Conservation (phyloP, 2,113 vertebrate species). For the Pycnonotus jocosus region DNA sequence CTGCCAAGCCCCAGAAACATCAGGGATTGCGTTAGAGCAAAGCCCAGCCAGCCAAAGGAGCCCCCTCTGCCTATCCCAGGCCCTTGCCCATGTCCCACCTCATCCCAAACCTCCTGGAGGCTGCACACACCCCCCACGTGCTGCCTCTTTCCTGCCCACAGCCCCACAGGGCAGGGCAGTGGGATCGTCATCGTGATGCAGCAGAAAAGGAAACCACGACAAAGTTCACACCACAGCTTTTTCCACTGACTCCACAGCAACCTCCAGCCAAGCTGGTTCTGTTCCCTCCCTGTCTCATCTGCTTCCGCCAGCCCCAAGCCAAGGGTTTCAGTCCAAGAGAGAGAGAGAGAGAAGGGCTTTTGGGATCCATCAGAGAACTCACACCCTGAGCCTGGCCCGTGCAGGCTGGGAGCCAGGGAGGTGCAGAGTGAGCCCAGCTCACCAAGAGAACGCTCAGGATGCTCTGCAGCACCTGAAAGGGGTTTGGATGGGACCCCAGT, state of each 20-base stretch:
- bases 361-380: neutral
- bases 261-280: neutral
- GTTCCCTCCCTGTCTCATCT: neutral
- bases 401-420: neutral
- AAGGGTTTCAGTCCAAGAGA: neutral
- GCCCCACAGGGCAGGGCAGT: neutral
- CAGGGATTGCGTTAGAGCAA: rapidly evolving
- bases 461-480: neutral
- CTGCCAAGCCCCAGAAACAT: neutral
- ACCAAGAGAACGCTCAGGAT: neutral
- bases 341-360: neutral
- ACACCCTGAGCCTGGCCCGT: neutral
- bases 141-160: neutral
- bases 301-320: neutral
- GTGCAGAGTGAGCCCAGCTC: neutral
- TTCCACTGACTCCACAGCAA: neutral
- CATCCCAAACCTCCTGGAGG: neutral
- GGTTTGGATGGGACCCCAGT: neutral
- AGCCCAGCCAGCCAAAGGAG: neutral
- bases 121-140: rapidly evolving
- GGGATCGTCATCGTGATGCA: rapidly evolving
- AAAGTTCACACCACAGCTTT: neutral
- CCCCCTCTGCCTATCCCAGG: neutral
- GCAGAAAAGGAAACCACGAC: neutral
- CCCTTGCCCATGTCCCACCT: rapidly evolving